phyloP scores from a whole-genome alignment of 2,113 vertebrate species.

The Pithys albifrons region DNA sequence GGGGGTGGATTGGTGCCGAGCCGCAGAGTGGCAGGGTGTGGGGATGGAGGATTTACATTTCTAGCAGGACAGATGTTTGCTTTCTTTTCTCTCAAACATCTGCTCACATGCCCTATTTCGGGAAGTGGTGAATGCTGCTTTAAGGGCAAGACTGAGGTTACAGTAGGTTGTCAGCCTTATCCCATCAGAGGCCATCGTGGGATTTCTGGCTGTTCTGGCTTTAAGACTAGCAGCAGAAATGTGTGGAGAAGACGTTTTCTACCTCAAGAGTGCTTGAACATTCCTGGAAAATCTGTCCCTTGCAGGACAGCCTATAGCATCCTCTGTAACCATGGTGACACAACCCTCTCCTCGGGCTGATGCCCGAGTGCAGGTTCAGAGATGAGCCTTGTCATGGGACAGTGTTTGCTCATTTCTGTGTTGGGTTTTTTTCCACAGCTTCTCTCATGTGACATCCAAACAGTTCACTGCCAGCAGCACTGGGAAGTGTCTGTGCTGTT shows the following conservation, averaged over 20 bases:
- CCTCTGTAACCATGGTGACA: background rate
- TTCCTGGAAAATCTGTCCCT: too few species aligned
- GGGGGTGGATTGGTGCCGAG: background rate
- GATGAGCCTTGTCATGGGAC: background rate
- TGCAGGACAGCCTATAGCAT: background rate
- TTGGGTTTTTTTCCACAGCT: too few species aligned
- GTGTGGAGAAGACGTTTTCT: background rate
- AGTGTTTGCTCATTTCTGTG: background rate
- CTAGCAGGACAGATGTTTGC: conserved; percentile 29
- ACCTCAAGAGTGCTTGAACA: background rate
- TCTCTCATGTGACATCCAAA: background rate
- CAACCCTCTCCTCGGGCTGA: background rate
- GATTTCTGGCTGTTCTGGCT: background rate
- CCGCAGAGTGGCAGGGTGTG: background rate
- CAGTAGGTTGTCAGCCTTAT: background rate
- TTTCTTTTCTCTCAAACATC: conserved; percentile 27
- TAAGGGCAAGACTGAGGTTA: background rate
- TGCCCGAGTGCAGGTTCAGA: background rate
- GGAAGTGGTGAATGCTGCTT: background rate
- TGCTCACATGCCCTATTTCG: conserved; percentile 22
- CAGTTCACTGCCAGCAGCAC: background rate
- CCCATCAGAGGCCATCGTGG: background rate
- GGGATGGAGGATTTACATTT: background rate
- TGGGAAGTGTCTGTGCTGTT: background rate
- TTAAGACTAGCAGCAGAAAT: background rate